Conservation (phyloP, 1,140 invertebrate species). For the Trachelipus rathkii region DNA sequence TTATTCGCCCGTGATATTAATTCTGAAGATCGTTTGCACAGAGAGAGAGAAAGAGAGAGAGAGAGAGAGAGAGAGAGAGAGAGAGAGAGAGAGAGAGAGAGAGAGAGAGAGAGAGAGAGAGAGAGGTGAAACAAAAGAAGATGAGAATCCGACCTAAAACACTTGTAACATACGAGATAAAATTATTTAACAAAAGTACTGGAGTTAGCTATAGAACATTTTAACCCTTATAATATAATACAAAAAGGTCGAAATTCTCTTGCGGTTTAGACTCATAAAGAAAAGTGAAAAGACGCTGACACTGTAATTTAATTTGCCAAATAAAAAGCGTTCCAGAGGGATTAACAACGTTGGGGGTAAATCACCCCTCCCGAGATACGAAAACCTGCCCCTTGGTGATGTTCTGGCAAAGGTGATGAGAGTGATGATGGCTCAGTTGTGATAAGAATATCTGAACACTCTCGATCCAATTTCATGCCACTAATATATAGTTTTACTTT, state of each 20-base stretch:
- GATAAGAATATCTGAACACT: neutral
- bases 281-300: constrained; percentile 7
- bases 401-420: neutral
- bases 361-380: neutral
- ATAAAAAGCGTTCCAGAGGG: constrained; percentile 5
- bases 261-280: neutral
- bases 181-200: neutral
- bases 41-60: too few species aligned
- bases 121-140: neutral
- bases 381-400: neutral
- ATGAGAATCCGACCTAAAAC: neutral
- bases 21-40: neutral
- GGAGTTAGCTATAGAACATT: neutral
- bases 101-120: too few species aligned
- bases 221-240: neutral
- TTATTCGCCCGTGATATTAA: constrained; percentile 5
- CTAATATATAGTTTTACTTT: too few species aligned
- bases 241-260: neutral
- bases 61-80: too few species aligned
- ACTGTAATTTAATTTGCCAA: constrained; percentile 13
- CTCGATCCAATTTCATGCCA: too few species aligned
- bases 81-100: too few species aligned
- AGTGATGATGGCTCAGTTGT: neutral
- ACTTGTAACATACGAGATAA: neutral
- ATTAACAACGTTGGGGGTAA: neutral